Conservation (phyloP, 2,888 invertebrate species). For the Polydrusus tereticollis region DNA sequence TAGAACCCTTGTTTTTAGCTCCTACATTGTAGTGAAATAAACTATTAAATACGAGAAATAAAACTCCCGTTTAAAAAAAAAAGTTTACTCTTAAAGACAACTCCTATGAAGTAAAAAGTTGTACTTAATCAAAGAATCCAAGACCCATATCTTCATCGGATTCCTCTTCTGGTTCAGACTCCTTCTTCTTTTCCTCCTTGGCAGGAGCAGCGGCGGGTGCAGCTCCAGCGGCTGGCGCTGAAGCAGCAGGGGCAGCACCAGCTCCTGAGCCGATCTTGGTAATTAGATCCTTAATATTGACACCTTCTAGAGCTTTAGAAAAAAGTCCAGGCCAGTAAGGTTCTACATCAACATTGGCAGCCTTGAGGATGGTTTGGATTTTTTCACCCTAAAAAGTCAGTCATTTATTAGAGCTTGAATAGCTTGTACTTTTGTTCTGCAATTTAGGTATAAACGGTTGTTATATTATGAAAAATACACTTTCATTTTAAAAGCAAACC, state of each 20-base stretch:
- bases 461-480: too few species aligned
- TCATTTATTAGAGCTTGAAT: too few species aligned
- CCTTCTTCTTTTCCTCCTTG: constrained; percentile 84
- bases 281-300: constrained; percentile 93
- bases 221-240: constrained; percentile 77
- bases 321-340: constrained; percentile 99
- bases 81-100: neutral
- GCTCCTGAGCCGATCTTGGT: constrained; percentile 93
- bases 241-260: constrained; percentile 81
- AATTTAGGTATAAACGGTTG: too few species aligned
- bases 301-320: constrained; percentile 95
- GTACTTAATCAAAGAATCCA: constrained; percentile 79
- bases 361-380: constrained; percentile 96
- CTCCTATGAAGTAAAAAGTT: constrained; percentile 23
- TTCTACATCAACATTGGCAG: constrained; percentile 95
- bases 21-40: too few species aligned
- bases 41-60: too few species aligned
- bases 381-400: constrained; percentile 94
- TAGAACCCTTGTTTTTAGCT: too few species aligned
- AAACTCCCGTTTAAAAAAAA: neutral
- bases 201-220: constrained; percentile 73
- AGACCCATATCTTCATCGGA: constrained; percentile 96
- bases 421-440: too few species aligned
- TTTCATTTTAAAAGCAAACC: too few species aligned
- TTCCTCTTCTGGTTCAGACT: constrained; percentile 82